Evolutionary conservation across 2,797 vertebrate species (phyloP).

Genomic region (Adrianichthys oophorus): DNA sequence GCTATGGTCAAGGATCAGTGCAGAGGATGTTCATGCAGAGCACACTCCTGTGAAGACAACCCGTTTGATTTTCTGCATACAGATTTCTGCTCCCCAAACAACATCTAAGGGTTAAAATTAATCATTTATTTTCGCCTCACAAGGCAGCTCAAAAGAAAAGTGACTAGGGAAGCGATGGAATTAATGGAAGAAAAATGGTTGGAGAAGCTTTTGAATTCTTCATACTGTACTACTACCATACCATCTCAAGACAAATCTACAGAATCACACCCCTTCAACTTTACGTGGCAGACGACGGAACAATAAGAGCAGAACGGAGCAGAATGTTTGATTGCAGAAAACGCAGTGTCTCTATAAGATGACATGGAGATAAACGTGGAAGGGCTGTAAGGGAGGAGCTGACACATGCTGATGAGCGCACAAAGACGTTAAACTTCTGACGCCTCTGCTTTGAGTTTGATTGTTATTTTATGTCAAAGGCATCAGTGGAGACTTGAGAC

Average conservation of each 20-base stretch:
- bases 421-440: conserved; percentile 31
- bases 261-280: conserved; percentile 30
- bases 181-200: conserved; percentile 20
- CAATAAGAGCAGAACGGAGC: conserved; percentile 22
- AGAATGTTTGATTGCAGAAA: conserved; percentile 54
- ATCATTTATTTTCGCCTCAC: conserved; percentile 43
- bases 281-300: conserved; percentile 41
- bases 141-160: conserved; percentile 22
- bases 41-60: not conserved
- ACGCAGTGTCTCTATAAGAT: conserved; percentile 57
- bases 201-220: conserved; percentile 10
- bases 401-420: conserved; percentile 40
- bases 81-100: conserved; percentile 31
- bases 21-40: conserved; percentile 3
- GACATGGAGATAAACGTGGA: conserved; percentile 52
- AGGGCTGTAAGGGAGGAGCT: conserved; percentile 39
- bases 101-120: conserved; percentile 33
- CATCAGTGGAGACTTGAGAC: conserved; percentile 33
- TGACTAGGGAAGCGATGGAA: conserved; percentile 20
- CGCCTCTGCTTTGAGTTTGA: conserved; percentile 19
- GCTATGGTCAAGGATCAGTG: conserved; percentile 17
- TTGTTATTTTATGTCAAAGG: conserved; percentile 48
- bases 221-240: conserved; percentile 8
- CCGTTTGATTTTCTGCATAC: conserved; percentile 1
- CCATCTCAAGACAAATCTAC: conserved; percentile 7